Evolutionary conservation across 92 coral and sea anemone species (phyloP), one percentile per base, ranked within the genome.

Genomic region (Parazoanthus swiftii): DNA sequence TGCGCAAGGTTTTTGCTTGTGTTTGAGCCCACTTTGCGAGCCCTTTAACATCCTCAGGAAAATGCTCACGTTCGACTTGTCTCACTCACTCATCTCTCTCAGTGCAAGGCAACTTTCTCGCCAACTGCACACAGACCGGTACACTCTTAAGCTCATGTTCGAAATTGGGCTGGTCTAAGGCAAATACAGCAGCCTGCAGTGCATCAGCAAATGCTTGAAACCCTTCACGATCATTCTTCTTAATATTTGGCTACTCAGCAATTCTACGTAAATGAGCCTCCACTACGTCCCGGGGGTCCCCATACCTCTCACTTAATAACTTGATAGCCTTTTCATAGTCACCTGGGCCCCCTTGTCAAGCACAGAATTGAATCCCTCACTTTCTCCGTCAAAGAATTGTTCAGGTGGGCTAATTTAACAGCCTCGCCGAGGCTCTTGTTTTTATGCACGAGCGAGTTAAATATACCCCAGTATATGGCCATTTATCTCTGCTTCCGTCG

Each of bases 211-310:
- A 86, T 63, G 70, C 29, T 37, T 89, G 88, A 84, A 89, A 89
- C 74, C 83, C 92, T 54, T 86, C 81, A 21, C 81, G 92, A 44
- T 86, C 90, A 50, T 73, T 68, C 50, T 81, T 86, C 59, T 81
- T 81, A 44, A 90, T 87, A 50, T 68, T 39, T 16, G 80, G 88
- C 92, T 90, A 90, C 68, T 50, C 81, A 63, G 90, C 81, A 21
- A 90, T 63, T 73, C 90, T 71, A 70, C 75, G 90, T 75, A 90
- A 81, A 66, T 90, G 90, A 1, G 90, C 93, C 26, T 90, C 93
- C n/a, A 90, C 93, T 21, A 90, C 87, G 26, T 90, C 90, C 67
- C 86, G 75, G 48, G 93, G 93, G 86, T 90, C 92, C 58, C 88
- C 92, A 90, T 81, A 86, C 29, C 92, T 86, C 25, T 81, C 90